phyloP scores from a whole-genome alignment of 1,140 invertebrate genomes.

The Proctacanthus coquilletti region DNA sequence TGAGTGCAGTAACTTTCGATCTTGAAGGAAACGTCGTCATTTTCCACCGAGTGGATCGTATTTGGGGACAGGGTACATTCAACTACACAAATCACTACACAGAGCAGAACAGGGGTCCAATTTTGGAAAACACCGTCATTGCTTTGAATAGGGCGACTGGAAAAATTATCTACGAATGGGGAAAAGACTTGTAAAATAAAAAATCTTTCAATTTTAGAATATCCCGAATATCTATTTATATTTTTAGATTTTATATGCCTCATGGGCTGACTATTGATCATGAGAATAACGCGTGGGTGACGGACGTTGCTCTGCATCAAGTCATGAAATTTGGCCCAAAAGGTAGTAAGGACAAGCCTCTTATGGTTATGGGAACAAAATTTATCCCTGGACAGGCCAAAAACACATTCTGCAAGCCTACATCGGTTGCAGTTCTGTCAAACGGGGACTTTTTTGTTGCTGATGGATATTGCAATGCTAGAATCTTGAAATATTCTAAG shows the following conservation, averaged over 20 bases:
- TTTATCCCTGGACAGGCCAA: conserved; percentile 68
- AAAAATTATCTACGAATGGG: conserved; percentile 57
- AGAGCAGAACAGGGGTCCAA: conserved; percentile 45
- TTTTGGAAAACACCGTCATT: conserved; percentile 55
- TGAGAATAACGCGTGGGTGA: conserved; percentile 73
- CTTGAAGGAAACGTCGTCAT: conserved; percentile 55
- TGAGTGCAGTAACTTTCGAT: conserved; percentile 66
- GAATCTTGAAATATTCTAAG: conserved; percentile 69
- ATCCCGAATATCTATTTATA: conserved; percentile 5
- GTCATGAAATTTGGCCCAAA: conserved; percentile 57
- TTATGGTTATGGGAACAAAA: conserved; percentile 34
- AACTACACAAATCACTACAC: conserved; percentile 40
- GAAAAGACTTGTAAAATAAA: conserved; percentile 49
- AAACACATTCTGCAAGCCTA: conserved; percentile 84
- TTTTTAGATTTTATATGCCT: conserved; percentile 73
- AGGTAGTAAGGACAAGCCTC: conserved; percentile 24
- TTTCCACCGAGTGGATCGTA: conserved; percentile 64
- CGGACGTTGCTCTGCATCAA: conserved; percentile 84
- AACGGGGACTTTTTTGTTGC: conserved; percentile 84
- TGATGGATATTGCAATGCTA: conserved; percentile 88
- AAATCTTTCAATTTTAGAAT: not conserved
- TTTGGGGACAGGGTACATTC: conserved; percentile 58
- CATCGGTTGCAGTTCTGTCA: conserved; percentile 67
- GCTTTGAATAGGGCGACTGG: conserved; percentile 56
- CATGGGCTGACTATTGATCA: conserved; percentile 82